Evolutionary conservation across 2,113 vertebrate genomes (phyloP), one percentile per base, ranked within the genome.

Genomic region (Semnopithecus entellus): DNA sequence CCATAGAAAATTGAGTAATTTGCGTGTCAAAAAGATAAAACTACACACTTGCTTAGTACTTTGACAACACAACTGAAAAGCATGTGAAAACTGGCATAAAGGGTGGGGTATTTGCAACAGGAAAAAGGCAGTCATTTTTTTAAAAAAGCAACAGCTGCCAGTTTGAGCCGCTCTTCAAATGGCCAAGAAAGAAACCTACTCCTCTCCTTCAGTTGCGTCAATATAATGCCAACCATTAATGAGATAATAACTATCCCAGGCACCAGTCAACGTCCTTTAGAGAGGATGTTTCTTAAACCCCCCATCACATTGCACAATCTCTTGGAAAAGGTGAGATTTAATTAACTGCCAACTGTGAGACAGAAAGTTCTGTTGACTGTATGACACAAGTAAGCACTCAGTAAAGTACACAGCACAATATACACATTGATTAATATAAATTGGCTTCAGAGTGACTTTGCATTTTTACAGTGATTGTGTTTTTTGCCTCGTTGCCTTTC

Each of bases 321-420:
- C 93, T 79, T 95, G 32, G 61, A 91, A 96, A 94, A 93, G 70
- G 52, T 95, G 11, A 88, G 78, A 83, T 68, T 87, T 88, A 79
- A 57, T 91, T 94, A 96, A 55, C 57, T 88, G 3, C 75, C 76
- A 91, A 64, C 35, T 96, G 64, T 78, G n/a, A 76, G 75, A 64
- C 32, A 92, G 70, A 90, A 95, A 90, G 45, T n/a, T 61, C 70
- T 87, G 30, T 92, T 84, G 86, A 80, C 32, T 30, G 0, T 35
- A 25, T 10, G 81, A 61, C 25, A 91, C 68, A 82, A 93, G 64
- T 8, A 61, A 84, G 45, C 9, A 45, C 64, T 89, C 27, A 72
- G 32, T 30, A 48, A 75, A 45, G 17, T 11, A 3, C 43, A 64
- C 2, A 88, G 80, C 23, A 61, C 52, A 81, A 30, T 22, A 7